Percentiles rank a stretch among this genome's conserved stretches.
Evolutionary conservation across 2,797 vertebrate species (phyloP).

Genomic region (Acanthopagrus latus): DNA sequence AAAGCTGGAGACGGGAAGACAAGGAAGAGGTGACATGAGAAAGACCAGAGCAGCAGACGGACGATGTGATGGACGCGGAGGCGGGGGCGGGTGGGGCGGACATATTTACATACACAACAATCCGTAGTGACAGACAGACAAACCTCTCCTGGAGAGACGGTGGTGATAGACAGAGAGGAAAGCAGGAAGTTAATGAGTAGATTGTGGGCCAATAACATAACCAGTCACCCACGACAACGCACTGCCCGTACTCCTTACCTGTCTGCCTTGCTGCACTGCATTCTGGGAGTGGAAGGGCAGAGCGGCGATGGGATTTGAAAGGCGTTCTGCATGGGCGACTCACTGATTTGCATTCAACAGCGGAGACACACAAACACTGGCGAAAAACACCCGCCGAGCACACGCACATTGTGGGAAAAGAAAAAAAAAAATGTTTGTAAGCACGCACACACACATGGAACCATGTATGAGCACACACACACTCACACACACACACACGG

Average conservation of each 20-base stretch:
- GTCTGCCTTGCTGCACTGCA: slow-evolving; percentile 75
- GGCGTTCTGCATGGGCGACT: slow-evolving; percentile 84
- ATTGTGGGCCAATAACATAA: slow-evolving; percentile 84
- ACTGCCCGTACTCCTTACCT: slow-evolving; percentile 76
- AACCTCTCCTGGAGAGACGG: slow-evolving; percentile 48
- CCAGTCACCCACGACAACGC: slow-evolving; percentile 83
- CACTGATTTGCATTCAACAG: slow-evolving; percentile 87
- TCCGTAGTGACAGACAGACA: slow-evolving; percentile 51
- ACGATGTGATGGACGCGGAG: slow-evolving; percentile 38
- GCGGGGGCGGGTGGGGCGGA: no score
- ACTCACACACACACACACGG: no score
- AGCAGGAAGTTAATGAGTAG: slow-evolving; percentile 83
- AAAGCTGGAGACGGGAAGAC: slow-evolving; percentile 12
- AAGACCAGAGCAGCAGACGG: slow-evolving; percentile 5
- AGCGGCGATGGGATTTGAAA: slow-evolving; percentile 85
- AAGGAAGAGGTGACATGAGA: neutral
- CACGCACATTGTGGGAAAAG: slow-evolving; percentile 37
- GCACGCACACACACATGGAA: slow-evolving; percentile 19
- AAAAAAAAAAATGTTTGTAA: slow-evolving; percentile 16
- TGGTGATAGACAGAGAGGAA: slow-evolving; percentile 76
- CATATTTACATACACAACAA: slow-evolving; percentile 51
- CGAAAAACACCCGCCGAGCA: slow-evolving; percentile 53
- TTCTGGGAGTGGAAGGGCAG: slow-evolving; percentile 81
- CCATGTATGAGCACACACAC: slow-evolving; percentile 16
- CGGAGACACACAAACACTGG: slow-evolving; percentile 79